Conservation (phyloP, 2,888 invertebrate genomes). For the Pheosia tremula region DNA sequence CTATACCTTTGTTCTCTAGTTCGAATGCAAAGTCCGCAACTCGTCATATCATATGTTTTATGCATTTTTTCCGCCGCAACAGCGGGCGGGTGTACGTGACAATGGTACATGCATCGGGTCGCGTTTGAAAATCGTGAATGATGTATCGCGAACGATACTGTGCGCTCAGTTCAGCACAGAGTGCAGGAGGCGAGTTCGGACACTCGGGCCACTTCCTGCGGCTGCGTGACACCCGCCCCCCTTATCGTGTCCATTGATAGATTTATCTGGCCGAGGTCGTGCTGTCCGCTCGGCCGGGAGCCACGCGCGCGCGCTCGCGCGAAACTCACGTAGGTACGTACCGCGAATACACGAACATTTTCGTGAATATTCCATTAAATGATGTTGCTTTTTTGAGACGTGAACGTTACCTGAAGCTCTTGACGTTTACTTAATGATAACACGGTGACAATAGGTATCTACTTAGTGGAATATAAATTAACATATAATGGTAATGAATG, state of each 20-base stretch:
- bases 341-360: not conserved
- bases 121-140: conserved; percentile 39
- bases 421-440: not conserved
- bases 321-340: conserved; percentile 9
- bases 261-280: conserved; percentile 80
- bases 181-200: conserved; percentile 61
- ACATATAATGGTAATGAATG: too few relatives aligned
- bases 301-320: conserved; percentile 48
- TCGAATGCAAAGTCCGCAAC: not conserved
- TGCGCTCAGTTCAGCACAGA: conserved; percentile 54
- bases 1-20: too few relatives aligned
- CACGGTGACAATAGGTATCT: too few relatives aligned
- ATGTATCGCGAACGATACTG: conserved; percentile 51
- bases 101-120: conserved; percentile 23
- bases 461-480: too few relatives aligned
- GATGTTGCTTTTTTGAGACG: not conserved
- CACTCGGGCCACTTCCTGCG: conserved; percentile 67
- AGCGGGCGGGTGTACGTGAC: not conserved
- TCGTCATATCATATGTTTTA: not conserved
- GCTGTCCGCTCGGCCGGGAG: conserved; percentile 48
- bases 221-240: conserved; percentile 72
- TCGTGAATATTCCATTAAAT: not conserved
- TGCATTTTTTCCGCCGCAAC: not conserved
- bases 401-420: not conserved
- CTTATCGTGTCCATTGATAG: conserved; percentile 82